Evolutionary conservation across 2,888 invertebrate genomes (phyloP).

Genomic region (Cerastis leucographa): DNA sequence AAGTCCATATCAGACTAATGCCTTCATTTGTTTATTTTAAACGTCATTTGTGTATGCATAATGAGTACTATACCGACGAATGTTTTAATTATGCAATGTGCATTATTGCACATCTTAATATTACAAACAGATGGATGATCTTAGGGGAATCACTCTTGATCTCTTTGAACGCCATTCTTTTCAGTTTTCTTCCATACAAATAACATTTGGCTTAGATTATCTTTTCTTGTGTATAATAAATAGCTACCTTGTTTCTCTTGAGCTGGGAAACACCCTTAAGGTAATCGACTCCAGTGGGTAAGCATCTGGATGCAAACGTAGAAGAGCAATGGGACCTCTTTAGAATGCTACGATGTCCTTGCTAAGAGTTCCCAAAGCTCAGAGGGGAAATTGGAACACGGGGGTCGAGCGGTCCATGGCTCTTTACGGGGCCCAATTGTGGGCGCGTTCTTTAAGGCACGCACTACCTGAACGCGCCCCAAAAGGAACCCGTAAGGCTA

Average conservation of each 20-base stretch:
- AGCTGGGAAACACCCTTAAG: not conserved
- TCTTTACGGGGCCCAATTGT: no score
- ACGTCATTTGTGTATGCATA: slow-evolving; percentile 42
- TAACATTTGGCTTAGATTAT: not conserved
- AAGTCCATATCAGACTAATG: slow-evolving; percentile 19
- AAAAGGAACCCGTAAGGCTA: no score
- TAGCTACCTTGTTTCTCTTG: not conserved
- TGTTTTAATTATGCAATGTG: slow-evolving; percentile 49
- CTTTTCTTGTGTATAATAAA: not conserved
- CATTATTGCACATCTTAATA: slow-evolving; percentile 42
- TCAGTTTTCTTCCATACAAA: slow-evolving; percentile 1
- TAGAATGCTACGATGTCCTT: no score
- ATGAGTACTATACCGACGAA: slow-evolving; percentile 51
- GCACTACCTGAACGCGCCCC: no score
- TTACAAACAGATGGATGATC: slow-evolving; percentile 18
- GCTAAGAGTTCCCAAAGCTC: not conserved
- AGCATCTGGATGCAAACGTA: not conserved
- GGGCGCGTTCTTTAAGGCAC: no score
- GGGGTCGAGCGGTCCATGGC: no score
- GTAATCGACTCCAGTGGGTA: not conserved
- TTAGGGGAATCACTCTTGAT: slow-evolving; percentile 48
- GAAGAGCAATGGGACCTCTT: no score
- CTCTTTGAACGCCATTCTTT: not conserved
- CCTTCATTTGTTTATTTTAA: slow-evolving; percentile 58
- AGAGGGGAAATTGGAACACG: no score